phyloP scores from a whole-genome alignment of 2,113 vertebrate species.

The Grammomys surdaster region DNA sequence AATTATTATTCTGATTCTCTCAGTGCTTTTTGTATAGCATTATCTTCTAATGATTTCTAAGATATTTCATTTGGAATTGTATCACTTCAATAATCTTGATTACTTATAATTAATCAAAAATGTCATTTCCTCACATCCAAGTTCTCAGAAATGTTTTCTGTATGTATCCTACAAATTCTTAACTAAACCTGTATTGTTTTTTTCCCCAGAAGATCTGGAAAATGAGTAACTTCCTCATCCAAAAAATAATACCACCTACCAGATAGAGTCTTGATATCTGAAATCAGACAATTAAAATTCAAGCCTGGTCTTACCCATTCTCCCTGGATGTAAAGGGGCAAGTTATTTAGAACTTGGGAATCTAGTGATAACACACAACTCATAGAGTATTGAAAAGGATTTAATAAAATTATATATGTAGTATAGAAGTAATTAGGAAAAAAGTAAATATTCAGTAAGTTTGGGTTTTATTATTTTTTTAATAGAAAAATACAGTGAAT shows the following conservation, averaged over 20 bases:
- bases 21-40: constrained; percentile 60
- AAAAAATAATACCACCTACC: neutral
- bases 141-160: constrained; percentile 58
- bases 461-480: neutral
- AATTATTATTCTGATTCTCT: constrained; percentile 79
- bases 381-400: constrained; percentile 18
- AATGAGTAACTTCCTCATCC: neutral
- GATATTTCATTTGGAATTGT: constrained; percentile 69
- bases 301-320: neutral
- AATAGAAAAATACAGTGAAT: constrained; percentile 5
- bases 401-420: constrained; percentile 20
- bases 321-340: neutral
- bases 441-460: constrained; percentile 27
- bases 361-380: neutral
- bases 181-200: neutral
- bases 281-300: neutral
- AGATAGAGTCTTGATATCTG: neutral
- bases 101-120: constrained; percentile 76
- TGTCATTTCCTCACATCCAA: constrained; percentile 52
- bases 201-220: constrained; percentile 17
- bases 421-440: neutral
- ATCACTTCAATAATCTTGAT: constrained; percentile 79
- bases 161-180: constrained; percentile 31
- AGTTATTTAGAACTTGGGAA: constrained; percentile 50
- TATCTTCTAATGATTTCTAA: constrained; percentile 73